Evolutionary conservation across 2,797 vertebrate genomes (phyloP), one percentile per base, ranked within the genome.

Genomic region (Pseudomugil gertrudae): DNA sequence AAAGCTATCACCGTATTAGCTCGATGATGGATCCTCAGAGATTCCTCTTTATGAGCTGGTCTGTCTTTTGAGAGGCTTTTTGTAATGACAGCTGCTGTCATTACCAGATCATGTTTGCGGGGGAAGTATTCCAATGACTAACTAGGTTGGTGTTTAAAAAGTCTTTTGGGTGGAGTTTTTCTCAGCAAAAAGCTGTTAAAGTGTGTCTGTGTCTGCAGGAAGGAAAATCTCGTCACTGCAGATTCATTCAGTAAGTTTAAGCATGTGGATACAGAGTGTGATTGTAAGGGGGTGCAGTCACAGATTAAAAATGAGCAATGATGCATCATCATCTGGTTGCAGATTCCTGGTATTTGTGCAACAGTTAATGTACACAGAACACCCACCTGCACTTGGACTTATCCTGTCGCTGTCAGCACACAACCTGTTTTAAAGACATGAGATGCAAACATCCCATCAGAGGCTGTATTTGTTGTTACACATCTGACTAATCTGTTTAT

Each of bases 111-210:
- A 14, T 64, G 14, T 52, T 19, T n/a, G 53, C 23, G 13, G 15
- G 23, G 5, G 9, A n/a, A 57, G 33, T 15, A 29, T 47, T 52
- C 9, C 26, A 2, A 21, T 76, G 69, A 76, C 60, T 80, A 71
- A 64, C n/a, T 33, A 27, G 35, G 59, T 43, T 4, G 0, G 7
- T 17, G 36, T 61, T 8, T 57, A 33, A 57, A 63, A 67, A 38
- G 10, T 67, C 40, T 2, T 19, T 26, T 82, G 78, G 84, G 74
- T 71, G 81, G 81, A 66, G 82, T 45, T 63, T 54, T 63, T 57
- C 10, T 61, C 2, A 10, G 1, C 43, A 55, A 63, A 47, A 56
- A 15, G 10, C 40, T 43, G 40, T 43, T 43, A n/a, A 43, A 43
- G 38, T 27, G 55, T 8, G 3, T 35, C 3, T 4, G 33, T 62